These are phyloP conservation scores for Calephelis nemesis DNA, from an alignment of 1,140 invertebrate species.

Conservation along the genomic window DNA sequence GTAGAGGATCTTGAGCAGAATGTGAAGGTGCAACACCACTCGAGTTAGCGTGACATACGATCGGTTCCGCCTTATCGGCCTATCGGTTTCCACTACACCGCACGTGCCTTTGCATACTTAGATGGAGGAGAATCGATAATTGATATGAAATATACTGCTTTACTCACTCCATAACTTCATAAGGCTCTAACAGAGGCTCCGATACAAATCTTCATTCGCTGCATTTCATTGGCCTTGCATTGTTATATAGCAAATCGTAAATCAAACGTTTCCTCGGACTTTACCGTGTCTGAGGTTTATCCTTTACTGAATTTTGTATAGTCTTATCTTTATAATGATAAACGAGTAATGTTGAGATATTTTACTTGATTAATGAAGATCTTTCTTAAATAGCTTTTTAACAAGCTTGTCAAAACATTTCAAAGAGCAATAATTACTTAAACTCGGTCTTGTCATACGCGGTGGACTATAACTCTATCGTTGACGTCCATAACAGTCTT, in stretches of 20 bases:
- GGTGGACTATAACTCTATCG: too few relatives aligned
- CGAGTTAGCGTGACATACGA: constrained; percentile 63
- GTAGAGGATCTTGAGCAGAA: constrained; percentile 51
- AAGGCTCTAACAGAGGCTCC: constrained; percentile 5
- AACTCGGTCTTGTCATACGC: too few relatives aligned
- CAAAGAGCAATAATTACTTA: too few relatives aligned
- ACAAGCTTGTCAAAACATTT: too few relatives aligned
- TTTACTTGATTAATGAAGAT: too few relatives aligned
- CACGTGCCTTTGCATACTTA: constrained; percentile 61
- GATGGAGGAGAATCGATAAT: constrained; percentile 46
- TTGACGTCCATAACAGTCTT: too few relatives aligned
- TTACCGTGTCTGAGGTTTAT: constrained; percentile 8
- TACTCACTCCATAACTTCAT: constrained; percentile 30
- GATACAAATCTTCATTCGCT: constrained; percentile 47
- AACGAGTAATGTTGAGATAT: too few relatives aligned
- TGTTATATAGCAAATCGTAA: constrained; percentile 36
- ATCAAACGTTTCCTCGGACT: constrained; percentile 2
- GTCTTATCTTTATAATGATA: too few relatives aligned
- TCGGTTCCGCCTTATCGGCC: constrained; percentile 57
- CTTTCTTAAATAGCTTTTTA: too few relatives aligned
- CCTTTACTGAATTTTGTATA: background rate
- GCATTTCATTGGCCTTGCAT: constrained; percentile 45
- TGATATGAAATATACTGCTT: constrained; percentile 50
- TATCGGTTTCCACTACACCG: constrained; percentile 50
- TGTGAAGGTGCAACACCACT: constrained; percentile 43